phyloP scores from a whole-genome alignment of 1,140 invertebrate species.

The Harlomillsia oculata region DNA sequence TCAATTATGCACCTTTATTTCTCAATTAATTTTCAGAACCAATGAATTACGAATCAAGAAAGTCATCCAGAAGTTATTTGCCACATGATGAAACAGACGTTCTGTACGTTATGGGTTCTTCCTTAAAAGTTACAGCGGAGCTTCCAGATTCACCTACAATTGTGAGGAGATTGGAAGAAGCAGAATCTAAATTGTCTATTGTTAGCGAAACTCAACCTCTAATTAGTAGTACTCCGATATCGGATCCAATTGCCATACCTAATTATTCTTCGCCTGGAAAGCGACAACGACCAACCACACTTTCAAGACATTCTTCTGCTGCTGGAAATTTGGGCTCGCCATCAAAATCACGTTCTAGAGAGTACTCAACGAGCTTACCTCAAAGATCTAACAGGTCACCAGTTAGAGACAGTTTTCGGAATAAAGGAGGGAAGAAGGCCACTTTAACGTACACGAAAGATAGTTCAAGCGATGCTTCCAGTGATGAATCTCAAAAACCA shows the following conservation, averaged over 20 bases:
- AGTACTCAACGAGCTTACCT: not conserved
- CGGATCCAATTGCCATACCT: not conserved
- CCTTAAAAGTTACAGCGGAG: constrained; percentile 25
- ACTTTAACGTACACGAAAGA: constrained; percentile 4
- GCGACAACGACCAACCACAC: not conserved
- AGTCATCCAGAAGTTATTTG: constrained; percentile 16
- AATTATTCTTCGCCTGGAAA: constrained; percentile 13
- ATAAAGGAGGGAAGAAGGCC: constrained; percentile 9
- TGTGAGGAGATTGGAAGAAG: constrained; percentile 19
- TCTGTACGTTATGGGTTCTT: constrained; percentile 29
- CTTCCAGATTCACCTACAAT: constrained; percentile 32
- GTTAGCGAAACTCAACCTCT: constrained; percentile 13
- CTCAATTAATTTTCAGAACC: constrained; percentile 6
- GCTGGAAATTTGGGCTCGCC: not conserved
- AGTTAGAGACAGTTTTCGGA: constrained; percentile 10
- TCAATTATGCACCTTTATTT: not conserved
- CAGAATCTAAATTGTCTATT: constrained; percentile 5
- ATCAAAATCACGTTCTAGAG: constrained; percentile 14
- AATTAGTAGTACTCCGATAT: not conserved
- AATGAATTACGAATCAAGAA: constrained; percentile 1
- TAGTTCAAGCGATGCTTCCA: constrained; percentile 26
- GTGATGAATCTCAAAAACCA: constrained; percentile 34
- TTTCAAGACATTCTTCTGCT: constrained; percentile 10
- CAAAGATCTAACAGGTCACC: constrained; percentile 2
- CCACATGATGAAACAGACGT: constrained; percentile 33